Evolutionary conservation across 2,888 invertebrate species (phyloP).

Genomic region (Drosophila colorata): DNA sequence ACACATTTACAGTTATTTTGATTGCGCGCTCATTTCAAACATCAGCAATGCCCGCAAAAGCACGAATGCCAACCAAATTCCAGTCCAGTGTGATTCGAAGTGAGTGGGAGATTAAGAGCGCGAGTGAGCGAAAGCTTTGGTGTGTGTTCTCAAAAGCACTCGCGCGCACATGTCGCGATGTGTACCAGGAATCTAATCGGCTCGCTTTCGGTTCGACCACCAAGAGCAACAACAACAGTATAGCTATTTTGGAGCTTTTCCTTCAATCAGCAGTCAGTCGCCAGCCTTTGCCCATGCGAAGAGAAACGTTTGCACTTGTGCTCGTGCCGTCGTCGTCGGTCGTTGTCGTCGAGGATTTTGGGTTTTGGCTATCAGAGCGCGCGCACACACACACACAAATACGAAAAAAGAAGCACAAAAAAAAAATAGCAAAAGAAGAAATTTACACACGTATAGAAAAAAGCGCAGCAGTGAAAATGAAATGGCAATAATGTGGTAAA

Average conservation of each 20-base stretch:
- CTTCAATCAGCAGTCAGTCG: slow-evolving; percentile 70
- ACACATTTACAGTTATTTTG: slow-evolving; percentile 26
- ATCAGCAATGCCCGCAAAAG: slow-evolving; percentile 23
- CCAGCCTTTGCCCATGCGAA: slow-evolving; percentile 70
- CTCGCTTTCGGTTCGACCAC: slow-evolving; percentile 31
- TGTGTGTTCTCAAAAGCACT: slow-evolving; percentile 45
- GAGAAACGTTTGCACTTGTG: slow-evolving; percentile 71
- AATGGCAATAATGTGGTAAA: slow-evolving; percentile 64
- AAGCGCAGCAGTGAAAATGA: slow-evolving; percentile 56
- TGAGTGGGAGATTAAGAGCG: slow-evolving; percentile 11
- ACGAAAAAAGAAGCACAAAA: slow-evolving; percentile 20
- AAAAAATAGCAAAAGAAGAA: slow-evolving; percentile 48
- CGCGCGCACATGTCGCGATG: slow-evolving; percentile 58
- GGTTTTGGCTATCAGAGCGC: slow-evolving; percentile 69
- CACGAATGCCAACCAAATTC: slow-evolving; percentile 33
- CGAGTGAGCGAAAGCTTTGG: slow-evolving; percentile 40
- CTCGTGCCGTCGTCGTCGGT: slow-evolving; percentile 52
- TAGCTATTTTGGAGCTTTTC: slow-evolving; percentile 65
- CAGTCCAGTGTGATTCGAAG: slow-evolving; percentile 19
- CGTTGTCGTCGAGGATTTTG: slow-evolving; percentile 73
- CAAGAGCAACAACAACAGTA: slow-evolving; percentile 34
- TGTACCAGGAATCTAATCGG: slow-evolving; percentile 70
- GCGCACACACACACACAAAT: slow-evolving; percentile 43
- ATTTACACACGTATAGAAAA: slow-evolving; percentile 61
- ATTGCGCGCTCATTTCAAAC: slow-evolving; percentile 14